Evolutionary conservation across 1,140 invertebrate species (phyloP), one percentile per base, ranked within the genome.

Genomic region (Heliconius hewitsoni): DNA sequence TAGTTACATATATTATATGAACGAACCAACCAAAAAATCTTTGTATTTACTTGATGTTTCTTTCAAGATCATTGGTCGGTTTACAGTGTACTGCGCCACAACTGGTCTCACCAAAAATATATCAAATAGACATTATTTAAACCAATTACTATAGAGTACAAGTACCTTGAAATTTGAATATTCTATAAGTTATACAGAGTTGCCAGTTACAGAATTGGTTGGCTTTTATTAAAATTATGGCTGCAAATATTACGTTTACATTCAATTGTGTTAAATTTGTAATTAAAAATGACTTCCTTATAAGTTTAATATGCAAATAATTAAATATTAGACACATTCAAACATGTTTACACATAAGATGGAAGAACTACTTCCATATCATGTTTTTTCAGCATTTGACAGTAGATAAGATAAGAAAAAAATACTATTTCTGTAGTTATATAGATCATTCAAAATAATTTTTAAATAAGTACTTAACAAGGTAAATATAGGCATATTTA

Each of bases 391-490:
- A 76, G 46, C 74, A 76, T 70, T 66, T 70, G 74, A 76, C 57
- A 37, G 30, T 71, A 46, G 74, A 76, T 76, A 76, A 76, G 74
- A 76, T 76, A 76, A 76, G 57, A 46, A 27, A 19, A 66, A 66
- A 27, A 66, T 8, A 30, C 23, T 66, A 66, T 66, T 66, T 66
- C 57, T 66, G 2, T 66, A 66, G 55, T 27, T 57, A 57, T 1
- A 8, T 3, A 23, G 11, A 66, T 30, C 27, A 66, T 66, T 66
- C 60, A 30, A 66, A 66, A 27, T 66, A 66, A 16, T 4, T 66
- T 66, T 66, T 4, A 27, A 66, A 66, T 66, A 30, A 16, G n/a
- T 30, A 30, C n/a, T 66, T 30, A 13, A 66, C 11, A 30, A 66
- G 19, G 27, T 60, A 30, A 66, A 66, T 66, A 66, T 30, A 30